Percentiles rank a stretch among this genome's conserved stretches.
These are phyloP conservation scores for Dermochelys coriacea DNA, from an alignment of 2,797 vertebrate genomes.

Conservation along the genomic window DNA sequence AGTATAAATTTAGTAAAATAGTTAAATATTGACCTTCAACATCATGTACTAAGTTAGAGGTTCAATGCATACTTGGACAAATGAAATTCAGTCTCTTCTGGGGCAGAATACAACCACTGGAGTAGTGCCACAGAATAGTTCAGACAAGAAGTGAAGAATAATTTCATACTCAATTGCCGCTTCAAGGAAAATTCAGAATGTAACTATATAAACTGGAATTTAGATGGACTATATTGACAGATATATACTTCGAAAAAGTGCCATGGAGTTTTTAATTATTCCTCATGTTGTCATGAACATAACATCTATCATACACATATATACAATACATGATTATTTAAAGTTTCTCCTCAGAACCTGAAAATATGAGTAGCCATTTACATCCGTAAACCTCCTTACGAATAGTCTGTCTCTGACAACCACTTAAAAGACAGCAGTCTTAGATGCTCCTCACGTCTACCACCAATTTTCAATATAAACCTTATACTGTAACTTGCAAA, in stretches of 20 bases:
- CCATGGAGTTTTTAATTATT: not conserved
- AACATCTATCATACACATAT: not conserved
- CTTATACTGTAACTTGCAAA: not conserved
- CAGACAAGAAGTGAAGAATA: not conserved
- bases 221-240: not conserved
- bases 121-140: not conserved
- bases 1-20: not conserved
- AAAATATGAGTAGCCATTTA: not conserved
- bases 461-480: not conserved
- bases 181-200: not conserved
- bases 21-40: not conserved
- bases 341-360: not conserved
- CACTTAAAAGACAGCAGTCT: not conserved
- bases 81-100: not conserved
- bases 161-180: not conserved
- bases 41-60: not conserved
- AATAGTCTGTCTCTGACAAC: not conserved
- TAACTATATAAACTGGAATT: not conserved
- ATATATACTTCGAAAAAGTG: not conserved
- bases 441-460: not conserved
- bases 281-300: not conserved
- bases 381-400: not conserved
- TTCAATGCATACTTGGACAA: not conserved
- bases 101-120: not conserved
- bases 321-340: not conserved